Evolutionary conservation across 1,140 invertebrate genomes (phyloP), one percentile per base, ranked within the genome.

Genomic region (Pseudomyrmex sp.): DNA sequence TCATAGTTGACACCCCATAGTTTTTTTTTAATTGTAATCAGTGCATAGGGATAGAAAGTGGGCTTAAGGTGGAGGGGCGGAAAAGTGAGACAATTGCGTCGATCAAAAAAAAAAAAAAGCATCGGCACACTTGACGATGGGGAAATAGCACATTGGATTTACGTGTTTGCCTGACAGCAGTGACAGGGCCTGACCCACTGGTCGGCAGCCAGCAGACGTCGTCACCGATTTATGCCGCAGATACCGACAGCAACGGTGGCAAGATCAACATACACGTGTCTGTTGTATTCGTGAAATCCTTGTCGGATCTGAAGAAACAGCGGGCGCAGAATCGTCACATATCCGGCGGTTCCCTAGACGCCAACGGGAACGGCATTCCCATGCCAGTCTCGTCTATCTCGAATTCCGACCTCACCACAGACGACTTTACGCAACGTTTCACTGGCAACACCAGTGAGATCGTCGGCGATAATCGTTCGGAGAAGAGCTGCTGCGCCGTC

Each of bases 221-320:
- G 86, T 92, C 93, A 85, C 91, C 92, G 70, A 93, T 93, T 89
- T 94, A 93, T 87, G 88, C 93, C 69, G 82, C 93, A 74, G 96
- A 96, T 80, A 96, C 96, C 79, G 97, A 97, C 93, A 50, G 26
- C 92, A 97, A 97, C 92, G 97, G 97, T 95, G 97, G 97, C 93
- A 98, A 98, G 95, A 97, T 98, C 94, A 98, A 98, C 95, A 97
- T 98, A 92, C 97, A 98, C 87, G 95, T 97, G 94, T 96, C 97
- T 92, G 97, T 97, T 93, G 96, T 97, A 94, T 96, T 96, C 94
- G 93, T 91, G 90, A 95, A 95, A 89, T 98, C 98, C 35, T 95
- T 98, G 83, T 97, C 97, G 50, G 98, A 98, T 93, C 95, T 98
- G 91, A 98, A 98, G 94, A 98, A 98, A 91, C 97, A 98, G 92